Evolutionary conservation across 1,140 invertebrate species (phyloP).

Genomic region (Megalonaias nervosa): DNA sequence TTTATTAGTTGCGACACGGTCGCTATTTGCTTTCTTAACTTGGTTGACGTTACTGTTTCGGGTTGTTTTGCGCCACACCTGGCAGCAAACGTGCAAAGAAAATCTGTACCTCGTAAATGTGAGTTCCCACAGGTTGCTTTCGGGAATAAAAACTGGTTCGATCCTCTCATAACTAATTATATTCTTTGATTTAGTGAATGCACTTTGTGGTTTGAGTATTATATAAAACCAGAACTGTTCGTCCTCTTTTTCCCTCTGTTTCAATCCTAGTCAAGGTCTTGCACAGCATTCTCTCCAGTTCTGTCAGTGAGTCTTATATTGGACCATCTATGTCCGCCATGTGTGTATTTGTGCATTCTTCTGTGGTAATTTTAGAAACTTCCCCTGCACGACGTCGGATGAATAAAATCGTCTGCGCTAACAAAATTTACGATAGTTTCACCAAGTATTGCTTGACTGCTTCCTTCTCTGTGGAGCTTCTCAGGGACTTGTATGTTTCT

Average conservation of each 20-base stretch:
- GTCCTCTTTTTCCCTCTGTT: constrained; percentile 27
- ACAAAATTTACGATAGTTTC: too few relatives aligned
- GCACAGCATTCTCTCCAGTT: constrained; percentile 19
- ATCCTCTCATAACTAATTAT: constrained; percentile 1
- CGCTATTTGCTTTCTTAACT: constrained; percentile 48
- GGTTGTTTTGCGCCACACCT: constrained; percentile 23
- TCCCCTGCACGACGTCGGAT: too few relatives aligned
- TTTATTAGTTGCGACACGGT: constrained; percentile 36
- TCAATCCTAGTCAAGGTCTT: constrained; percentile 12
- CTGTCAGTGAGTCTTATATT: constrained; percentile 5
- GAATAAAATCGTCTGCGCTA: too few relatives aligned
- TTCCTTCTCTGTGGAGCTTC: too few relatives aligned
- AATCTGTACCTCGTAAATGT: constrained; percentile 17
- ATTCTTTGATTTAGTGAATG: constrained; percentile 12
- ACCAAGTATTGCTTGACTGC: too few relatives aligned
- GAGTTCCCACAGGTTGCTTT: not conserved
- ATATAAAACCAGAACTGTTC: constrained; percentile 23
- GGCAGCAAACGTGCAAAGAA: constrained; percentile 15
- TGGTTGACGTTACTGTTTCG: constrained; percentile 56
- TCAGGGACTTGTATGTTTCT: too few relatives aligned
- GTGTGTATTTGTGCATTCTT: too few relatives aligned
- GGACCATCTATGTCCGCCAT: too few relatives aligned
- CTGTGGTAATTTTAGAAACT: too few relatives aligned
- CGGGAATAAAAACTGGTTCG: constrained; percentile 35
- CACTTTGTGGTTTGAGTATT: not conserved